phyloP scores from a whole-genome alignment of 2,888 invertebrate species.

The Diarsia dahlii region DNA sequence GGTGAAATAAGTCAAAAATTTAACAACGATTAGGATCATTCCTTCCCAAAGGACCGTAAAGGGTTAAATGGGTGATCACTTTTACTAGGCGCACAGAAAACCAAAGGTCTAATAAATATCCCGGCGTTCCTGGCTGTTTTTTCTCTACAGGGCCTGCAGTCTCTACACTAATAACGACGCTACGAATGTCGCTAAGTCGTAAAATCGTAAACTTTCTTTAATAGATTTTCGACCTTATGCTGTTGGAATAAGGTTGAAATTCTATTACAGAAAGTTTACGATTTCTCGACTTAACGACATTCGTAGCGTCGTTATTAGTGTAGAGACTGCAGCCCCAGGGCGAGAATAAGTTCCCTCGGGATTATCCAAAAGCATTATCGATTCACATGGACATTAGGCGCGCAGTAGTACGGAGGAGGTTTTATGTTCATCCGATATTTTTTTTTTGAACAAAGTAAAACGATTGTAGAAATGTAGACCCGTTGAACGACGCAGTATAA shows the following conservation, averaged over 20 bases:
- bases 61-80: slow-evolving; percentile 75
- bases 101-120: slow-evolving; percentile 54
- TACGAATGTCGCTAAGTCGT: no score
- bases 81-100: slow-evolving; percentile 74
- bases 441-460: slow-evolving; percentile 2
- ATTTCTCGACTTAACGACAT: no score
- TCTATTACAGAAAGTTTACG: no score
- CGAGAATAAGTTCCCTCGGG: slow-evolving; percentile 69
- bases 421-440: slow-evolving; percentile 24
- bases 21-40: not conserved
- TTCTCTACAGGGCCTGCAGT: slow-evolving; percentile 27
- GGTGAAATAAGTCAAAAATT: not conserved
- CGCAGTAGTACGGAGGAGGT: slow-evolving; percentile 72
- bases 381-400: slow-evolving; percentile 80
- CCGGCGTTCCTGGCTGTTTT: slow-evolving; percentile 39
- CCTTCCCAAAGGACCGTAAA: slow-evolving; percentile 53
- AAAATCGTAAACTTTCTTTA: no score
- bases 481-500: slow-evolving; percentile 9
- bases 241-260: no score
- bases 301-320: no score
- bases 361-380: slow-evolving; percentile 74
- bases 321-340: no score
- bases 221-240: no score
- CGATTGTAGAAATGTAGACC: not conserved
- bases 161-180: no score